A percentile compares a stretch with the other conserved stretches of the same genome.
phyloP scores from a whole-genome alignment of 1,140 invertebrate genomes.

The Aethina tumida region DNA sequence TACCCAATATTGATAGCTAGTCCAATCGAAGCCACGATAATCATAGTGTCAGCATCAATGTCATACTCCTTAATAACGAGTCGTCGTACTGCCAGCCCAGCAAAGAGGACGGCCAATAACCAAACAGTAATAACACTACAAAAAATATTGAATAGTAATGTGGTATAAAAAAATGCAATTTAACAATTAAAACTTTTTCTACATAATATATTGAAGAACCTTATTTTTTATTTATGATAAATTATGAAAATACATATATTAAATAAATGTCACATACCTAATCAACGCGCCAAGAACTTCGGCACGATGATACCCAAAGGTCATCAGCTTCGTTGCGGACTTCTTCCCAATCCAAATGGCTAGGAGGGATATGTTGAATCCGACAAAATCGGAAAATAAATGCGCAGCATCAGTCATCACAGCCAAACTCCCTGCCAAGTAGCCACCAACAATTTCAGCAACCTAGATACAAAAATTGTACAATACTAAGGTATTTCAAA shows the following conservation, averaged over 20 bases:
- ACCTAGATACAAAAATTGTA: slow-evolving; percentile 35
- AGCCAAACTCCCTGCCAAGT: slow-evolving; percentile 69
- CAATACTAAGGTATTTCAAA: not conserved
- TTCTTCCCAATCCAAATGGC: slow-evolving; percentile 60
- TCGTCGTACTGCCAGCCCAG: slow-evolving; percentile 68
- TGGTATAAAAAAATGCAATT: slow-evolving; percentile 5
- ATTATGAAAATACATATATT: slow-evolving; percentile 1
- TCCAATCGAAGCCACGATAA: slow-evolving; percentile 73
- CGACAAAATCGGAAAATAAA: slow-evolving; percentile 71
- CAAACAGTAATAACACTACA: slow-evolving; percentile 59
- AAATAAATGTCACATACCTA: slow-evolving; percentile 17
- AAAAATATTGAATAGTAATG: slow-evolving; percentile 2
- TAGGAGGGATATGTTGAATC: slow-evolving; percentile 68
- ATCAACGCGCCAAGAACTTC: slow-evolving; percentile 56
- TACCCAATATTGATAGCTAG: slow-evolving; percentile 78
- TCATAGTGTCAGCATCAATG: slow-evolving; percentile 76
- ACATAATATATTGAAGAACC: no score
- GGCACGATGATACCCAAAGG: slow-evolving; percentile 67
- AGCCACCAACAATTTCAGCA: slow-evolving; percentile 62
- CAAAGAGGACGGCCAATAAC: slow-evolving; percentile 78
- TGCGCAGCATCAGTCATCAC: slow-evolving; percentile 80
- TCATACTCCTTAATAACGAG: slow-evolving; percentile 63
- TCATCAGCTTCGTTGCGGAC: slow-evolving; percentile 56
- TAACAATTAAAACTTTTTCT: no score
- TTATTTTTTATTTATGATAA: not conserved